Conservation (phyloP, 1,140 invertebrate genomes). For the Stenopsyche tienmushanensis region DNA sequence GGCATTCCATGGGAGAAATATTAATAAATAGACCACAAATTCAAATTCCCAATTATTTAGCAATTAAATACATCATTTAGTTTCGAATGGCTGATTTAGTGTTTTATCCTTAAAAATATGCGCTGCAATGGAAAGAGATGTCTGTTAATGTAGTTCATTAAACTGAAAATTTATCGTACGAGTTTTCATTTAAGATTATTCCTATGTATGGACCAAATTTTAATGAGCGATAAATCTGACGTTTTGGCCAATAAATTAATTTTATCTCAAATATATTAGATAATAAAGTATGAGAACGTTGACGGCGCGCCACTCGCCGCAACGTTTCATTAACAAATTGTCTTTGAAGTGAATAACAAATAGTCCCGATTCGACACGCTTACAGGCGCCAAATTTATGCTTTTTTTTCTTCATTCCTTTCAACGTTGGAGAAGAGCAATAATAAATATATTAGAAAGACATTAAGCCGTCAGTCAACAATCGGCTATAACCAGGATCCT, state of each 20-base stretch:
- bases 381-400: slow-evolving; percentile 18
- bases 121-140: no score
- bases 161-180: no score
- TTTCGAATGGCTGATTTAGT: no score
- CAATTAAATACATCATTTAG: no score
- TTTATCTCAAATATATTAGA: not conserved
- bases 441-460: slow-evolving; percentile 30
- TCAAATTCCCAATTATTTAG: no score
- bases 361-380: slow-evolving; percentile 25
- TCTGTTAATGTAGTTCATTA: no score
- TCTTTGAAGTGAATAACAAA: slow-evolving; percentile 25
- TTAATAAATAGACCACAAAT: no score
- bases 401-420: slow-evolving; percentile 7
- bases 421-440: slow-evolving; percentile 18
- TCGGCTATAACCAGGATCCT: slow-evolving; percentile 19
- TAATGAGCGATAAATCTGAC: no score
- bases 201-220: no score
- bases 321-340: slow-evolving; percentile 29
- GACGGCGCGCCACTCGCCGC: not conserved
- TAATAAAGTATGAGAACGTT: not conserved
- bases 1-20: no score
- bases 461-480: slow-evolving; percentile 27
- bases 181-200: no score
- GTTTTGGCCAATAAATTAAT: not conserved
- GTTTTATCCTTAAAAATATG: no score